Evolutionary conservation across 1,140 invertebrate species (phyloP).

Genomic region (Monomorium pharaonis): DNA sequence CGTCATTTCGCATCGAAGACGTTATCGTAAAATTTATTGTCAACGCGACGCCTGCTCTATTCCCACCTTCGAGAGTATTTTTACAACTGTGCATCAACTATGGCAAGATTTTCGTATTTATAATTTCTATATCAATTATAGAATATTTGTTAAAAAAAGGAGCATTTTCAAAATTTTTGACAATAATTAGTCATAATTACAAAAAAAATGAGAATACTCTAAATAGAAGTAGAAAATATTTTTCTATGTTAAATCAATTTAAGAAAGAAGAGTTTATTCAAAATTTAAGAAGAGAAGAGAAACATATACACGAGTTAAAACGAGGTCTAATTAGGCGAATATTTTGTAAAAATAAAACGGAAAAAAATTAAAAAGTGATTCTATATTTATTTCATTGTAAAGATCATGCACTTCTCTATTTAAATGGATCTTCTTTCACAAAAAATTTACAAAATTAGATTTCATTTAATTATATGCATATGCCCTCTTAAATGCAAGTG

Average conservation of each 20-base stretch:
- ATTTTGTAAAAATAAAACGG: too few relatives aligned
- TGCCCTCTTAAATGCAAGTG: not conserved
- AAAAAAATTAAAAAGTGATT: too few relatives aligned
- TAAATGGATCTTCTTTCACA: too few relatives aligned
- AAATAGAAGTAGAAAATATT: not conserved
- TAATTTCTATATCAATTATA: not conserved
- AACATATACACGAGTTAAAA: too few relatives aligned
- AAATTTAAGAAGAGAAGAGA: not conserved
- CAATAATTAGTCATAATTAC: not conserved
- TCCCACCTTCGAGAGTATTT: constrained; percentile 62
- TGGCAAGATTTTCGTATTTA: constrained; percentile 54
- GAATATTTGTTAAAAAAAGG: too few relatives aligned
- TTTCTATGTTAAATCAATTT: not conserved
- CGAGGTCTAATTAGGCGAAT: too few relatives aligned
- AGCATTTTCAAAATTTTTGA: not conserved
- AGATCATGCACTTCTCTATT: too few relatives aligned
- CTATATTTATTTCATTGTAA: too few relatives aligned
- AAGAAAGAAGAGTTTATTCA: not conserved
- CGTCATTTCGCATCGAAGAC: constrained; percentile 22
- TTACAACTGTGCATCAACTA: constrained; percentile 60
- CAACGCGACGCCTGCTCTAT: constrained; percentile 50
- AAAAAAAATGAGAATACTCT: not conserved
- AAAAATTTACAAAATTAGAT: too few relatives aligned
- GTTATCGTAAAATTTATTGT: constrained; percentile 56
- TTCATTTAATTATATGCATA: too few relatives aligned